A percentile compares a stretch with the other conserved stretches of the same genome.
Conservation (phyloP, 2,113 vertebrate genomes). For the Indri indri region DNA sequence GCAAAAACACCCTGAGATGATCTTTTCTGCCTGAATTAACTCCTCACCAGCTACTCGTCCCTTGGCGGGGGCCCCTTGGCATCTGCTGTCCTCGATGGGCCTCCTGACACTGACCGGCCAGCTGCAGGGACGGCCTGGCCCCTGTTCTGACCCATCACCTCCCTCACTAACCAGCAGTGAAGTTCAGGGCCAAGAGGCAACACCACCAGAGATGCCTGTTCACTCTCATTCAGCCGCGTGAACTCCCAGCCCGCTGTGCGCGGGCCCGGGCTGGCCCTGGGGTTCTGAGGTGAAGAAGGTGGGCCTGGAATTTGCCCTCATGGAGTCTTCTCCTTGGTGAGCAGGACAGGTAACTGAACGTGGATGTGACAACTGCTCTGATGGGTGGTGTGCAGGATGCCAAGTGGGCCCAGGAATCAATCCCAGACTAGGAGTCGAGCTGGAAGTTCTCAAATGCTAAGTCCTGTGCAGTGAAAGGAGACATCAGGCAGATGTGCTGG, state of each 20-base stretch:
- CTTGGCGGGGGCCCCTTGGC: fast-evolving
- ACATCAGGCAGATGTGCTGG: not conserved
- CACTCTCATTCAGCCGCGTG: fast-evolving
- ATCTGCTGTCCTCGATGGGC: not conserved
- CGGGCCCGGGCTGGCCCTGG: not conserved
- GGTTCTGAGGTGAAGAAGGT: not conserved
- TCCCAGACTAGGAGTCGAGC: not conserved
- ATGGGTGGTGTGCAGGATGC: not conserved
- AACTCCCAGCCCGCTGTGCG: not conserved
- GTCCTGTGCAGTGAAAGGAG: not conserved
- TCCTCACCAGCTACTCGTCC: not conserved
- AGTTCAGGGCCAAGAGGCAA: not conserved
- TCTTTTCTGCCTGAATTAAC: not conserved
- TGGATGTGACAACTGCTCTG: not conserved
- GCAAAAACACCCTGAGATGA: not conserved
- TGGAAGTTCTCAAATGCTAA: not conserved
- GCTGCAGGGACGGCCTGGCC: no score
- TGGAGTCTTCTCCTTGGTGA: no score
- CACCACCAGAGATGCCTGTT: not conserved
- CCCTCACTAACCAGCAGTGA: not conserved
- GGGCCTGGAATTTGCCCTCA: not conserved
- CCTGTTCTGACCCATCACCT: not conserved
- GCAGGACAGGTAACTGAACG: not conserved
- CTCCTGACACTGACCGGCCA: not conserved
- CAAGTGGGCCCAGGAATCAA: not conserved